These are phyloP conservation scores for Chrysochloris asiatica DNA, from an alignment of 2,113 vertebrate genomes.

Conservation along the genomic window DNA sequence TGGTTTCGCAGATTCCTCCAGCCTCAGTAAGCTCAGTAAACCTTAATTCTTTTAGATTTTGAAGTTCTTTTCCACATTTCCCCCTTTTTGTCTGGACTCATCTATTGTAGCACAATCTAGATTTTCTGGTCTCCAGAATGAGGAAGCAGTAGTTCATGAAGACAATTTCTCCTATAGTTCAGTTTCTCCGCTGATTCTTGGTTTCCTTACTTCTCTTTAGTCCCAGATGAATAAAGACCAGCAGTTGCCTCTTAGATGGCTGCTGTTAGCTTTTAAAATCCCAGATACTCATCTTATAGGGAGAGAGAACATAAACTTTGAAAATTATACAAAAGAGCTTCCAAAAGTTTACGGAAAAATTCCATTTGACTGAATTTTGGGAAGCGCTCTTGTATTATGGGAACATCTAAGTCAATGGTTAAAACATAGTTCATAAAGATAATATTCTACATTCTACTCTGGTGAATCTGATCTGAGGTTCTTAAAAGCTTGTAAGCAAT, in stretches of 20 bases:
- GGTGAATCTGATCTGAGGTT: no score
- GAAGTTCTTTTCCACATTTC: neutral
- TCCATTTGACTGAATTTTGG: no score
- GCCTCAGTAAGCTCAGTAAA: neutral
- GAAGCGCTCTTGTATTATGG: no score
- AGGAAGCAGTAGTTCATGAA: neutral
- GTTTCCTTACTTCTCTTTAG: neutral
- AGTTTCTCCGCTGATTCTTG: neutral
- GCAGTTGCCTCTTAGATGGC: neutral
- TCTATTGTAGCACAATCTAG: neutral
- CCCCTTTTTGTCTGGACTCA: neutral
- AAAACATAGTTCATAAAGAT: no score
- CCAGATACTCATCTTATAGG: neutral
- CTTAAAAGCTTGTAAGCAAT: no score
- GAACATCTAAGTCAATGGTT: no score
- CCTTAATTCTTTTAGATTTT: neutral
- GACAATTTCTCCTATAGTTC: neutral
- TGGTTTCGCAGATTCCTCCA: neutral
- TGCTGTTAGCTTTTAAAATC: neutral
- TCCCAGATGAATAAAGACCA: neutral
- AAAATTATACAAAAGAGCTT: neutral
- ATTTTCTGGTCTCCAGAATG: neutral
- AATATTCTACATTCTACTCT: no score
- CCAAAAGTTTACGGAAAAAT: no score
- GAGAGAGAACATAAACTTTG: neutral